phyloP scores from a whole-genome alignment of 2,113 vertebrate species.

The Irena cyanogastra region DNA sequence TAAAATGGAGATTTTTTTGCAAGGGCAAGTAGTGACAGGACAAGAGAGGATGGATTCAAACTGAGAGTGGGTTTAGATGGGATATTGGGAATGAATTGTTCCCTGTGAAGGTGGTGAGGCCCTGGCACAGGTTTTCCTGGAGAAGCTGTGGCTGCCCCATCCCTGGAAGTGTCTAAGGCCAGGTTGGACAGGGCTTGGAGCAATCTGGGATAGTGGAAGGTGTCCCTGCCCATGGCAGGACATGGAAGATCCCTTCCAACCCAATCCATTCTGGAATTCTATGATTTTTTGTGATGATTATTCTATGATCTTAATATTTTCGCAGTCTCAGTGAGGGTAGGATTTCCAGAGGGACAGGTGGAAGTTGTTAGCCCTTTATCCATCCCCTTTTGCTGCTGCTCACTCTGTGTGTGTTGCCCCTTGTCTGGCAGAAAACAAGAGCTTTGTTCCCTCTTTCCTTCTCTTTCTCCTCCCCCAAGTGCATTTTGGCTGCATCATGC shows the following conservation, averaged over 20 bases:
- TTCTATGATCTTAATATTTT: background rate
- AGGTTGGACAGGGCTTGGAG: accelerated
- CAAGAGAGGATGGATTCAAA: background rate
- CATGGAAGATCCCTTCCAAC: background rate
- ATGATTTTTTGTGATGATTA: background rate
- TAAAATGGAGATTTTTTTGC: background rate
- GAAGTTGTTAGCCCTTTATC: background rate
- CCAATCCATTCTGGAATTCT: background rate
- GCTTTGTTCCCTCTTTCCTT: background rate
- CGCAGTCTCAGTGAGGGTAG: background rate
- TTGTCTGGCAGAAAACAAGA: accelerated
- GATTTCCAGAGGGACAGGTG: background rate
- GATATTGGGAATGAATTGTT: background rate
- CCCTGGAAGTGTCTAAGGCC: background rate
- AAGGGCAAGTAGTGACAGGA: background rate
- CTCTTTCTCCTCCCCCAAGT: background rate
- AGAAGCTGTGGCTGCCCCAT: background rate
- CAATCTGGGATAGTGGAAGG: accelerated
- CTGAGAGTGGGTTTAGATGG: background rate
- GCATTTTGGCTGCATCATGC: background rate
- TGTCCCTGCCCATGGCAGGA: background rate
- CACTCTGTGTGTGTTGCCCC: accelerated
- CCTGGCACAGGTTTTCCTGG: background rate
- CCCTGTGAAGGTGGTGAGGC: accelerated
- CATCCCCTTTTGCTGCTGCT: background rate